Conservation (phyloP, 2,113 vertebrate species). For the Scomber colias region DNA sequence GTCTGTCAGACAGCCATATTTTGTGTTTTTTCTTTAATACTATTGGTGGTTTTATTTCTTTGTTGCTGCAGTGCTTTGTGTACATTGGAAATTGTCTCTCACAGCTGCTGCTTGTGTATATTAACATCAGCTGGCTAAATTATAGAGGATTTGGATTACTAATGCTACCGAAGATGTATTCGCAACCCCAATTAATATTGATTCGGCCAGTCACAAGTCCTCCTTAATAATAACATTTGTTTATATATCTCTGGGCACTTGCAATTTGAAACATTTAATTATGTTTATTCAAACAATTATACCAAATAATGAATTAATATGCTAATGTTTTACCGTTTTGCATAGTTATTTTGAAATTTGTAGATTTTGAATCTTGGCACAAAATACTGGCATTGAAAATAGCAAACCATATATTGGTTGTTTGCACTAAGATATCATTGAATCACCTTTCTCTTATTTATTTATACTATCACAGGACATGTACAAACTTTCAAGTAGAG, state of each 20-base stretch:
- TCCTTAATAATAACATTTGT: neutral
- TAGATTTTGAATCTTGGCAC: too few species aligned
- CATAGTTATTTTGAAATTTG: too few species aligned
- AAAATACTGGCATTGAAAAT: too few species aligned
- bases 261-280: too few species aligned
- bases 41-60: conserved; percentile 18
- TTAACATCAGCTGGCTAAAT: neutral
- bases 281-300: too few species aligned
- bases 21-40: neutral
- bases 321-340: too few species aligned
- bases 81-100: neutral
- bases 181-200: neutral
- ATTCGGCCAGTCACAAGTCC: neutral
- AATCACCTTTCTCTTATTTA: neutral
- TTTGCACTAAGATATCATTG: too few species aligned
- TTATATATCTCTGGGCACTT: too few species aligned
- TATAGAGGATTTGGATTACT: neutral
- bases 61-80: neutral
- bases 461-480: neutral
- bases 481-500: neutral
- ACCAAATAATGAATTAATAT: too few species aligned
- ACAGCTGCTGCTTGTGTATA: neutral
- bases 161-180: neutral
- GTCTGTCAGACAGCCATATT: neutral
- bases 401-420: too few species aligned